Evolutionary conservation across 2,888 invertebrate genomes (phyloP), one percentile per base, ranked within the genome.

Genomic region (Tenodera sinensis): DNA sequence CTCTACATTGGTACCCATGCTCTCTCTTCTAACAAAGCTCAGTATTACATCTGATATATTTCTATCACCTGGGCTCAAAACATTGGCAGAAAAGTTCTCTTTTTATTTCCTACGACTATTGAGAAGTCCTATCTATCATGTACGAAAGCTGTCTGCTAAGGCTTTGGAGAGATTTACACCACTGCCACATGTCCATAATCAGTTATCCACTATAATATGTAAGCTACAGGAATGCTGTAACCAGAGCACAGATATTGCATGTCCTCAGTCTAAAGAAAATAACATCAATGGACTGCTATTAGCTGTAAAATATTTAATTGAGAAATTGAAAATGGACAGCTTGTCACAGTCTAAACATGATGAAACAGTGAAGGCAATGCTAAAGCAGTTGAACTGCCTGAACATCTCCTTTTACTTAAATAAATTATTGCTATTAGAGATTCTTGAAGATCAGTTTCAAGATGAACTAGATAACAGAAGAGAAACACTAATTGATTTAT

Each of bases 11-110:
- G 93, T 94, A 84, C 93, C 94, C 30, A 92, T 94, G 15, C 91
- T 94, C 20, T 93, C 93, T 27, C 90, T 93, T 91, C 89, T 93
- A 91, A 92, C 94, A 6, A 93, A 93, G 91, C 92, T 94, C 89
- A 93, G 92, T 14, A 91, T 92, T 20, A 92, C 92, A 34, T 28
- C 89, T 83, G 71, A 86, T 92, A 90, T 91, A 91, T 90, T 92
- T 91, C 0, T 91, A 91, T 7, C 30, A 84, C 25, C 83, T 88
- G 8, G 92, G 91, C 84, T 90, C 91, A 1, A 34, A 20, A 14
- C 87, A 91, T 83, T 86, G 91, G 2, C 92, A 90, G 85, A 54
- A 28, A 27, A 91, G 90, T 30, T 90, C 92, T 83, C 47, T 85
- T 42, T 15, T 6, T 87, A 25, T 27, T 90, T 91, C 30, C n/a